phyloP scores from a whole-genome alignment of 2,888 invertebrate species.

The Heteromurus nitidus region DNA sequence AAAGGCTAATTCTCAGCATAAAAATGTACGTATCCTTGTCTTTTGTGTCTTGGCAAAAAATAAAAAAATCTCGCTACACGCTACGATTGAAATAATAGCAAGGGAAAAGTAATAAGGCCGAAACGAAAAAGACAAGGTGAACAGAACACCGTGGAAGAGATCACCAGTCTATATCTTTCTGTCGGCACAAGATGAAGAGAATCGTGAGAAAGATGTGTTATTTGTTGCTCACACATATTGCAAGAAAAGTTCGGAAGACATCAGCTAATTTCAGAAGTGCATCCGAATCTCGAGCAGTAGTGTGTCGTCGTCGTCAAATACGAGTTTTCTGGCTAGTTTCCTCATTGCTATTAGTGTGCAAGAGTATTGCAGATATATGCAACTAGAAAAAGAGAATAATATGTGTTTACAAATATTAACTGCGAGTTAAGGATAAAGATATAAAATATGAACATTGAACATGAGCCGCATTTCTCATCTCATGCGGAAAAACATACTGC shows the following conservation, averaged over 20 bases:
- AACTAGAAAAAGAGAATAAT: too few species aligned
- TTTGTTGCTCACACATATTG: neutral
- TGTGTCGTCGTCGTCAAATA: too few species aligned
- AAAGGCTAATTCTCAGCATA: neutral
- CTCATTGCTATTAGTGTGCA: too few species aligned
- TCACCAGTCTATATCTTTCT: too few species aligned
- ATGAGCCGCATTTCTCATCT: too few species aligned
- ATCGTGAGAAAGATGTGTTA: neutral
- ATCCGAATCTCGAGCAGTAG: constrained; percentile 10
- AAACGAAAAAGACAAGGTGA: constrained; percentile 50
- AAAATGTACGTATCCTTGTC: constrained; percentile 37
- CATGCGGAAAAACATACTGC: too few species aligned
- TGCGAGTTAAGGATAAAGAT: too few species aligned
- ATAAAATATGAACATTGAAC: too few species aligned
- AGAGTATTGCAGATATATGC: too few species aligned
- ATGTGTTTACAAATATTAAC: too few species aligned
- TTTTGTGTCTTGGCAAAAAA: constrained; percentile 47
- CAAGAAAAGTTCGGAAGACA: neutral
- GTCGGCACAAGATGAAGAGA: constrained; percentile 2
- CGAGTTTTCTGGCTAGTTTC: too few species aligned
- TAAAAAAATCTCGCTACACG: constrained; percentile 15
- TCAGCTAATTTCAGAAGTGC: constrained; percentile 52
- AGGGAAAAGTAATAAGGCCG: constrained; percentile 37
- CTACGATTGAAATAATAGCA: constrained; percentile 48
- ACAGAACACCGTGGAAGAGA: neutral